Percentiles rank a stretch among this genome's conserved stretches.
Evolutionary conservation across 2,113 vertebrate genomes (phyloP).

Genomic region (Pionites leucogaster): DNA sequence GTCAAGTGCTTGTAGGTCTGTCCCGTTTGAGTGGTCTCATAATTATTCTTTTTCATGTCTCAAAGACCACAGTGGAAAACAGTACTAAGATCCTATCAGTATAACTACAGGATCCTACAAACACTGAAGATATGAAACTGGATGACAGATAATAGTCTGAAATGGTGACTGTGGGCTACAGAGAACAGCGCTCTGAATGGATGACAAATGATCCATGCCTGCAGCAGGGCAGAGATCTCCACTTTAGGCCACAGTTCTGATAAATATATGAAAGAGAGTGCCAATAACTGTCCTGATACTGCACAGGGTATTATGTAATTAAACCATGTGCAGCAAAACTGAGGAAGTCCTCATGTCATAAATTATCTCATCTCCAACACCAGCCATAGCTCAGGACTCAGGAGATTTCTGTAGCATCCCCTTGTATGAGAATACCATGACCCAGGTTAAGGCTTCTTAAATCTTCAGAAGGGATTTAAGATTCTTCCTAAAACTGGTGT

Average conservation of each 20-base stretch:
- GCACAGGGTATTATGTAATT: not conserved
- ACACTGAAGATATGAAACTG: not conserved
- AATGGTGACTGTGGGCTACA: not conserved
- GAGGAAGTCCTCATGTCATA: not conserved
- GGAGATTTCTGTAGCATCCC: not conserved
- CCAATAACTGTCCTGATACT: not conserved
- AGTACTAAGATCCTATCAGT: not conserved
- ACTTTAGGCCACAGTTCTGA: not conserved
- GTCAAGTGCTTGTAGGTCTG: not conserved
- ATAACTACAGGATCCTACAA: not conserved
- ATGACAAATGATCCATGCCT: rapidly evolving
- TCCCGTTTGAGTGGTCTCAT: not conserved
- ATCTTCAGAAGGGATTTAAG: not conserved
- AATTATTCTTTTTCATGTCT: not conserved
- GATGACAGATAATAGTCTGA: not conserved
- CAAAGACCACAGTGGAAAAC: not conserved
- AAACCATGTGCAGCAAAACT: rapidly evolving
- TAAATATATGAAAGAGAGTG: not conserved
- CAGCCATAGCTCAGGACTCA: not conserved
- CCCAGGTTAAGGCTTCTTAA: not conserved
- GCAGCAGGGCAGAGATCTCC: not conserved
- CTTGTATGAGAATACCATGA: not conserved
- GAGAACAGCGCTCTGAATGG: not conserved
- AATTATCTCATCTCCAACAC: not conserved
- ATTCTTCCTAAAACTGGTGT: not conserved